These are phyloP conservation scores for Drosophila oshimai DNA, from an alignment of 1,140 invertebrate species.

Conservation along the genomic window DNA sequence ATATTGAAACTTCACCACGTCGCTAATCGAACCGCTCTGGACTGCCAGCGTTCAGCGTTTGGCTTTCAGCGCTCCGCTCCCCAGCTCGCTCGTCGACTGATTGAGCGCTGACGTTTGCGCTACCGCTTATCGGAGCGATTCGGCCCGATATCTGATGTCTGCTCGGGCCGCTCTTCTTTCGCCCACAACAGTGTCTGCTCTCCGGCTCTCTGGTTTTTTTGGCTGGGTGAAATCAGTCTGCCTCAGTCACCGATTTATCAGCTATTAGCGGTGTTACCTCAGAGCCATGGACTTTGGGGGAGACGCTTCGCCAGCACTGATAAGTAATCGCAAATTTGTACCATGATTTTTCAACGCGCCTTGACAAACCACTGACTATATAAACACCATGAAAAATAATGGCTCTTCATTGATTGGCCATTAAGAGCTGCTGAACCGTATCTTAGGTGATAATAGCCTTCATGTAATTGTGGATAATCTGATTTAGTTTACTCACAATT, in stretches of 20 bases:
- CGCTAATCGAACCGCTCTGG: constrained; percentile 62
- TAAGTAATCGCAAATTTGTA: constrained; percentile 48
- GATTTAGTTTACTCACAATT: not conserved
- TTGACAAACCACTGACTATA: not conserved
- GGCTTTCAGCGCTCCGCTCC: constrained; percentile 30
- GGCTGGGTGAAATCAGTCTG: constrained; percentile 40
- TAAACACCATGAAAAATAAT: constrained; percentile 14
- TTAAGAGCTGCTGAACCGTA: not conserved
- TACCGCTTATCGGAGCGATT: constrained; percentile 41
- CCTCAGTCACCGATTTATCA: constrained; percentile 57
- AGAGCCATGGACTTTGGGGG: constrained; percentile 16
- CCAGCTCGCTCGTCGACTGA: constrained; percentile 67
- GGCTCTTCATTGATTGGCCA: not conserved
- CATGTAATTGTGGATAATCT: not conserved
- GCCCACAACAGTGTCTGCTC: not conserved
- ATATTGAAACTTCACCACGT: constrained; percentile 67
- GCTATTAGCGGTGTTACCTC: constrained; percentile 60
- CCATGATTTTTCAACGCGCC: constrained; percentile 13
- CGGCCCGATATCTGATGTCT: constrained; percentile 39
- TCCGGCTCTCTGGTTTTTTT: not conserved
- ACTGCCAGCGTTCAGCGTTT: constrained; percentile 23
- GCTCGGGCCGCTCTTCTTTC: constrained; percentile 20
- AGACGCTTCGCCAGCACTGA: constrained; percentile 49
- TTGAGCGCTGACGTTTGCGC: constrained; percentile 54
- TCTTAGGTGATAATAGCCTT: not conserved